Evolutionary conservation across 1,140 invertebrate species (phyloP).

Genomic region (Drosophila sp.): DNA sequence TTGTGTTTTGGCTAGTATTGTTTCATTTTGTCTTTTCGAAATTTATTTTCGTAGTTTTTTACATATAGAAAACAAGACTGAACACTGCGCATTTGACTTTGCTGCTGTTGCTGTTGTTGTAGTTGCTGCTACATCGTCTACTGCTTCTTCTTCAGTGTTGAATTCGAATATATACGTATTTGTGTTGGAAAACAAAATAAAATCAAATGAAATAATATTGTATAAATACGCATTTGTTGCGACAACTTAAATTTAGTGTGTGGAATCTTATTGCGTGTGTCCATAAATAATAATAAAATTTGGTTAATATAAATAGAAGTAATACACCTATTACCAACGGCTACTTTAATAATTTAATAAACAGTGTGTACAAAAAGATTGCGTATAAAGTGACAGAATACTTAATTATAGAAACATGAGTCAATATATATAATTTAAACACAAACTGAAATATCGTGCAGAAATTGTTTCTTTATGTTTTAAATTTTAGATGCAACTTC

Average conservation of each 20-base stretch:
- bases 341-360: slow-evolving; percentile 6
- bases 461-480: too few relatives aligned
- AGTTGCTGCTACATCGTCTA: slow-evolving; percentile 32
- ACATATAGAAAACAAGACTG: slow-evolving; percentile 31
- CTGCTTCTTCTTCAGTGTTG: slow-evolving; percentile 45
- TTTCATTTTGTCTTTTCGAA: slow-evolving; percentile 55
- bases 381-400: neutral
- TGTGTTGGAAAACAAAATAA: slow-evolving; percentile 47
- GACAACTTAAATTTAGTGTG: slow-evolving; percentile 56
- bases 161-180: slow-evolving; percentile 64
- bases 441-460: neutral
- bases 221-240: slow-evolving; percentile 48
- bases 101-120: slow-evolving; percentile 13
- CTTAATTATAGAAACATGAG: slow-evolving; percentile 6
- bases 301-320: slow-evolving; percentile 44
- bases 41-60: slow-evolving; percentile 68
- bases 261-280: slow-evolving; percentile 42
- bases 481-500: neutral
- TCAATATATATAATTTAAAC: neutral
- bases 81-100: slow-evolving; percentile 45
- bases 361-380: slow-evolving; percentile 15
- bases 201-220: slow-evolving; percentile 32
- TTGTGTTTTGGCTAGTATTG: slow-evolving; percentile 53
- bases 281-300: slow-evolving; percentile 28
- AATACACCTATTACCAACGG: slow-evolving; percentile 1